Percentiles rank a stretch among this genome's conserved stretches.
phyloP scores from a whole-genome alignment of 2,888 invertebrate species.

The Ethmia dodecea region DNA sequence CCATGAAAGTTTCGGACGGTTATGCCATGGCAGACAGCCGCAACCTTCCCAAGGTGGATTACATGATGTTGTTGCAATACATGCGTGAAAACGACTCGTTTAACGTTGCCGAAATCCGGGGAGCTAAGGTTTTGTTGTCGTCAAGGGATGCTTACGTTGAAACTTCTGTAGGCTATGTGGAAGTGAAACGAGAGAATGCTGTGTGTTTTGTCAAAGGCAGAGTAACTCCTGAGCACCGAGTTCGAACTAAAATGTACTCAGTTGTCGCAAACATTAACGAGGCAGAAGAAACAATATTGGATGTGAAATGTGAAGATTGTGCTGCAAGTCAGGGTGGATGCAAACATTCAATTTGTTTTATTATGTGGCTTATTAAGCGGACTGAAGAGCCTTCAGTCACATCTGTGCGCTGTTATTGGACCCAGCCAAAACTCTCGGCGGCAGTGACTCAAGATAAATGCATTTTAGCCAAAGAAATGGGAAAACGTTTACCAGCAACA shows the following conservation, averaged over 20 bases:
- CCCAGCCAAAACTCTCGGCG: constrained; percentile 1
- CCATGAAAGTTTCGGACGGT: neutral
- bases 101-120: neutral
- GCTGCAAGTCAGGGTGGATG: constrained; percentile 7
- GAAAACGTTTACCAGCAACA: neutral
- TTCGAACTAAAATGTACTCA: constrained; percentile 4
- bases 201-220: constrained; percentile 3
- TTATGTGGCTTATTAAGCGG: constrained; percentile 7
- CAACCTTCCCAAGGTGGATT: neutral
- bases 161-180: constrained; percentile 6
- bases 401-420: constrained; percentile 5
- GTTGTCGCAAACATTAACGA: constrained; percentile 3
- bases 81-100: neutral
- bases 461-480: neutral
- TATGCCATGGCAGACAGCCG: neutral
- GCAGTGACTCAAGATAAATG: neutral
- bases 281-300: neutral
- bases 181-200: constrained; percentile 2
- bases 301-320: constrained; percentile 7
- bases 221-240: constrained; percentile 9
- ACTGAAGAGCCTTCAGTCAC: constrained; percentile 2
- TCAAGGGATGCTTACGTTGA: constrained; percentile 6
- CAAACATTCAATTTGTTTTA: constrained; percentile 7
- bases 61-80: neutral
- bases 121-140: neutral